phyloP scores from a whole-genome alignment of 2,113 vertebrate genomes.

The Bambusicola thoracicus region DNA sequence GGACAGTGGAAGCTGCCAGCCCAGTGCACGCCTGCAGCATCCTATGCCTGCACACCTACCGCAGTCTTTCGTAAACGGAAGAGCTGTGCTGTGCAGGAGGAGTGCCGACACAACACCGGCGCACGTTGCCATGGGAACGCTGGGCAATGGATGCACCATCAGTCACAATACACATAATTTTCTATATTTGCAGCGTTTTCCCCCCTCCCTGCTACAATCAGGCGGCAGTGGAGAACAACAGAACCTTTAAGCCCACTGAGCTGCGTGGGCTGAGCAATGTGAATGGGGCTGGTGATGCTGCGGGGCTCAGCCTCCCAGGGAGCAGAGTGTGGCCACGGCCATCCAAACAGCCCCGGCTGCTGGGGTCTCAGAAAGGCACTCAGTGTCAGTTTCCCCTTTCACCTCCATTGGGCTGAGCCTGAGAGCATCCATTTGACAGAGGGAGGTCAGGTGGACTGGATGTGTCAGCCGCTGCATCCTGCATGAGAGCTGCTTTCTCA shows the following conservation, averaged over 20 bases:
- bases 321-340: neutral
- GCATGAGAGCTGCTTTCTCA: neutral
- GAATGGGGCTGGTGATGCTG: constrained; percentile 7
- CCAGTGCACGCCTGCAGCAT: neutral
- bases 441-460: neutral
- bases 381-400: neutral
- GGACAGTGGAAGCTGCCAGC: neutral
- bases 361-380: neutral
- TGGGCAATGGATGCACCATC: constrained; percentile 56
- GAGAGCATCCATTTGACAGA: neutral
- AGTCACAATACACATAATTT: constrained; percentile 48
- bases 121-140: constrained; percentile 55
- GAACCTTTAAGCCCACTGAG: neutral
- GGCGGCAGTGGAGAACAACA: neutral
- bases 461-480: neutral
- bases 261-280: constrained; percentile 42
- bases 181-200: neutral
- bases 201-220: neutral
- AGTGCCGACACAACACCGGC: neutral
- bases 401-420: neutral
- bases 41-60: neutral
- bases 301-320: neutral
- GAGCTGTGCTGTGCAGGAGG: constrained; percentile 27
- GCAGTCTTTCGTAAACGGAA: constrained; percentile 35
- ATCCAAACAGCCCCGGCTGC: neutral